Base-by-base conservation (phyloP, 2,797 vertebrate genomes). In the Artibeus jamaicensis region DNA sequence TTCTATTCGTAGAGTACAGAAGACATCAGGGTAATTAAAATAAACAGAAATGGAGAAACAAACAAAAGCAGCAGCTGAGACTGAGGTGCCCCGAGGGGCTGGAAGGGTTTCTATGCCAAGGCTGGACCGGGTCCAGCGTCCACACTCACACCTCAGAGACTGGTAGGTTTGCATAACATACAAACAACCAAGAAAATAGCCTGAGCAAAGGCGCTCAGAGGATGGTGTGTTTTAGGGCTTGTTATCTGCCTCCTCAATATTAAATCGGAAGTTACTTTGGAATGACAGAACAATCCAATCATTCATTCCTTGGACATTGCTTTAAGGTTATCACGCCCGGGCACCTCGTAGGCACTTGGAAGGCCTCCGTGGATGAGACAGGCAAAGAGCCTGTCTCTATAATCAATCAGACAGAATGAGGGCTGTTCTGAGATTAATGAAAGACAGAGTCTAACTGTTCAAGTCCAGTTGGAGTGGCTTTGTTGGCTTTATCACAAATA, bases 1-100 rank as follows among this genome's bases (percentile, higher is more conserved):
- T 90, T 46, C 70, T 79, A 37, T 73, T 65, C 57, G 34, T 14
- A 26, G 77, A 59, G 86, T 48, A 18, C 46, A 78, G 93, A 85
- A 74, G 77, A 34, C 87, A 62, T 65, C 9, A 62, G 62, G 79
- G 87, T 84, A 82, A 97, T 96, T 95, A 93, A 93, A 94, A 94
- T 88, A 93, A 91, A 76, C 87, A 91, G 68, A 96, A 86, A 73
- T 7, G 18, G 67, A 95, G 53, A 95, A 83, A 86, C n/a, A 74
- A 89, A 92, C 65, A 84, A 91, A 88, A 90, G 90, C 88, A 85
- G 88, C 96, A 92, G 94, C 96, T 94, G 94, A 96, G 78, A 62
- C 59, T 10, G 19, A 42, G 70, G 65, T 53, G 26, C 90, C 94
- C 85, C 22, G 0, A 37, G 92, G 96, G 42, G 2, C 70, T 94